phyloP scores from a whole-genome alignment of 2,888 invertebrate genomes.

The Troglohyphantes excavatus region DNA sequence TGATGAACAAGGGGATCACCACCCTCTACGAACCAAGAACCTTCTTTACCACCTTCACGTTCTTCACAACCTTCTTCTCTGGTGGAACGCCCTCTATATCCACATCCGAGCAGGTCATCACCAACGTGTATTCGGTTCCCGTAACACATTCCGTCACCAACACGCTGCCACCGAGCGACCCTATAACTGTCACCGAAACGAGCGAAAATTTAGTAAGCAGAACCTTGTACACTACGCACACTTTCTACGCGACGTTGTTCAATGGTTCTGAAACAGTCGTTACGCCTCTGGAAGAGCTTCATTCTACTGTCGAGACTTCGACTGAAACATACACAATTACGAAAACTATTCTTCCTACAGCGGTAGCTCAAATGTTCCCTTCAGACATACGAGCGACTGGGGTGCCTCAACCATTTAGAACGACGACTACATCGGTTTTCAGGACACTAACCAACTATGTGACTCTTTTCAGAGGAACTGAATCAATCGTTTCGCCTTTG shows the following conservation, averaged over 20 bases:
- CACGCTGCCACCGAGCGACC: conserved; percentile 80
- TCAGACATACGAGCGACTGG: conserved; percentile 81
- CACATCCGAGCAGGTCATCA: conserved; percentile 87
- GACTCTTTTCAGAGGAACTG: conserved; percentile 79
- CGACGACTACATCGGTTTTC: conserved; percentile 87
- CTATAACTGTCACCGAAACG: conserved; percentile 81
- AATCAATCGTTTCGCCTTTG: conserved; percentile 80
- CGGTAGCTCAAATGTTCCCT: conserved; percentile 81
- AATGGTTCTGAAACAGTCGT: conserved; percentile 85
- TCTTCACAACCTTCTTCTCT: conserved; percentile 87
- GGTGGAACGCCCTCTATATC: conserved; percentile 86
- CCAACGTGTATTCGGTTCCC: conserved; percentile 88
- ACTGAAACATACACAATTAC: conserved; percentile 79
- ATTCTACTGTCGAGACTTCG: conserved; percentile 79
- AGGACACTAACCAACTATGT: conserved; percentile 85
- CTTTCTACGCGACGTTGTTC: conserved; percentile 91
- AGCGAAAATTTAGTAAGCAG: conserved; percentile 83
- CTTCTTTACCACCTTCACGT: conserved; percentile 87
- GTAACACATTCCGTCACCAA: conserved; percentile 58
- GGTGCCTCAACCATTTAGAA: conserved; percentile 59
- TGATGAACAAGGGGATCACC: conserved; percentile 69
- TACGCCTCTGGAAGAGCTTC: conserved; percentile 80
- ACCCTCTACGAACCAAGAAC: conserved; percentile 79
- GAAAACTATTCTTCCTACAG: conserved; percentile 81
- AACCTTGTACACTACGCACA: conserved; percentile 90